Base-by-base conservation (phyloP, 2,113 vertebrate species). In the Forbesichthys papilliferus region DNA sequence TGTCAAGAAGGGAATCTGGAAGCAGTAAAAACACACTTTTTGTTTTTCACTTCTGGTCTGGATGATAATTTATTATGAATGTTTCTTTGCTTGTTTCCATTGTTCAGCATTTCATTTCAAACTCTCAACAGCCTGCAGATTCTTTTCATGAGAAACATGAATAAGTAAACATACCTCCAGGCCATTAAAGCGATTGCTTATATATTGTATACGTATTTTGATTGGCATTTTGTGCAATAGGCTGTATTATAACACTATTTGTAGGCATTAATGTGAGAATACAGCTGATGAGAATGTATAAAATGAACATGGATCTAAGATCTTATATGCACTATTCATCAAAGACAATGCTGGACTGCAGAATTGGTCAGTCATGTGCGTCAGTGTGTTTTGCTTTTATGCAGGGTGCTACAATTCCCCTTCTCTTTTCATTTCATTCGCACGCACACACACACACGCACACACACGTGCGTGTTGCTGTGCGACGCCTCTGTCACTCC, bases 401-500 rank as follows among this genome's bases (percentile, higher is more conserved):
- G 69, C 36, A n/a, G 1, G 3, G 8, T 9, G 12, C 6, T 16
- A 13, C 58, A 66, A 73, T 27, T 10, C 36, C 59, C 61, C 78
- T 59, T 63, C 63, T 61, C 71, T 73, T 55, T 61, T 13, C 70
- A 64, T 67, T 27, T 27, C 27, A 27, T 27, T 27, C 27, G 2
- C 27, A 27, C 27, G 27, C 27, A 27, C 27, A 27, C 27, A 27
- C 27, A 27, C 27, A 27, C 27, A 27, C 27, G 27, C 27, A 27
- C 27, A 27, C 27, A 27, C 27, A 27, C 27, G 33, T 5, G 27
- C 5, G 57, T 46, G 51, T 11, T 46, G 49, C 33, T 61, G 66
- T 53, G 61, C 49, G 47, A 8, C 51, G 62, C 73, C 73, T 81
- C 75, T 84, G 83, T 87, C 85, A 78, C 74, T 83, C 77, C 4